phyloP scores from a whole-genome alignment of 2,797 vertebrate species.

The Cygnus olor region DNA sequence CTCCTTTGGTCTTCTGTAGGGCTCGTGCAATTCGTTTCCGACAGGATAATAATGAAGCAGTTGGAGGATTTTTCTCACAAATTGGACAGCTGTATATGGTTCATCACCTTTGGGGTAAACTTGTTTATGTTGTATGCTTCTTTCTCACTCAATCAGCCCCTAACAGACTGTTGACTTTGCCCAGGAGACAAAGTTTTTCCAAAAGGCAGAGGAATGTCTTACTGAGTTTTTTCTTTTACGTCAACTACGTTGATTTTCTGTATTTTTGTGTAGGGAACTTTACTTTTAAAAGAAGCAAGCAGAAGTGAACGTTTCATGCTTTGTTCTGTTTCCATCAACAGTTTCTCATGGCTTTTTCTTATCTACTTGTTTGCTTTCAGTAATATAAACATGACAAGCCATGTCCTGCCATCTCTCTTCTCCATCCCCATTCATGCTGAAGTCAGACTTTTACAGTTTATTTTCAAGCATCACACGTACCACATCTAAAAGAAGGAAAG shows the following conservation, averaged over 20 bases:
- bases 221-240: neutral
- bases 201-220: neutral
- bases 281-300: neutral
- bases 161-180: neutral
- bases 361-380: neutral
- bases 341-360: neutral
- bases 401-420: neutral
- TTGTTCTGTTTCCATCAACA: neutral
- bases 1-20: conserved; percentile 77
- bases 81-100: conserved; percentile 97
- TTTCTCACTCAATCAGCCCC: neutral
- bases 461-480: neutral
- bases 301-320: neutral
- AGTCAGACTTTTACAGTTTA: neutral
- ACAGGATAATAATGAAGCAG: conserved; percentile 90
- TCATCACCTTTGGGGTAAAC: conserved; percentile 95
- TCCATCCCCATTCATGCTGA: neutral
- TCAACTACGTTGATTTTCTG: neutral
- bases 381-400: neutral
- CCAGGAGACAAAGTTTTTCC: neutral
- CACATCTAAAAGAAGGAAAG: neutral
- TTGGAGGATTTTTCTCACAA: conserved; percentile 97
- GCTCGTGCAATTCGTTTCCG: conserved; percentile 92
- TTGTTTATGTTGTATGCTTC: neutral
- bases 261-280: neutral